These are phyloP conservation scores for Falco peregrinus DNA, from an alignment of 2,797 vertebrate genomes.

Conservation along the genomic window DNA sequence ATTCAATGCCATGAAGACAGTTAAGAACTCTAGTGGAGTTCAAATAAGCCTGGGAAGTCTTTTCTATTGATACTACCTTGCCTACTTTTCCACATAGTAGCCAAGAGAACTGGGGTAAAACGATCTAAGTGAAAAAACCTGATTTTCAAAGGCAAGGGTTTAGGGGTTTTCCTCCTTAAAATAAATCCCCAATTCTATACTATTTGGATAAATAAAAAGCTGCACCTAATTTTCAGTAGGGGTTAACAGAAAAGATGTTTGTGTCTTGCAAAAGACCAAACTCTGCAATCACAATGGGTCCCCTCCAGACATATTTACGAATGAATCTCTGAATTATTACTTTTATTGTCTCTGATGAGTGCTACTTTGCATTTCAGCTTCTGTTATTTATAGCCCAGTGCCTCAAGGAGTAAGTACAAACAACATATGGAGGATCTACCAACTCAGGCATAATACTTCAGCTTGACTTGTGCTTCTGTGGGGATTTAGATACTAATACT, in stretches of 20 bases:
- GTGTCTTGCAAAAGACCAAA: not conserved
- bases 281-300: not conserved
- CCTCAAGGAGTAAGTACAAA: slow-evolving; percentile 32
- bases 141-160: not conserved
- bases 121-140: not conserved
- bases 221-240: not conserved
- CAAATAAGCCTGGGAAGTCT: not conserved
- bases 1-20: not conserved
- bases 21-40: not conserved
- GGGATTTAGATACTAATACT: slow-evolving; percentile 20
- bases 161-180: not conserved
- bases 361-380: slow-evolving; percentile 17
- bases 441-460: slow-evolving; percentile 26
- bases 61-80: not conserved
- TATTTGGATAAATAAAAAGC: not conserved
- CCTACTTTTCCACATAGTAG: not conserved
- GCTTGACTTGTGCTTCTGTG: not conserved
- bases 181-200: not conserved
- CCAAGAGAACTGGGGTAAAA: too few species aligned
- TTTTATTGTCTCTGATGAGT: slow-evolving; percentile 13
- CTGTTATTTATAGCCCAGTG: slow-evolving; percentile 51
- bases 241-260: not conserved
- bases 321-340: slow-evolving; percentile 3
- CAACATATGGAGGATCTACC: slow-evolving; percentile 38
- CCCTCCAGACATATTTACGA: not conserved